phyloP scores from a whole-genome alignment of 2,888 invertebrate species.

The Yponomeuta evonymella region DNA sequence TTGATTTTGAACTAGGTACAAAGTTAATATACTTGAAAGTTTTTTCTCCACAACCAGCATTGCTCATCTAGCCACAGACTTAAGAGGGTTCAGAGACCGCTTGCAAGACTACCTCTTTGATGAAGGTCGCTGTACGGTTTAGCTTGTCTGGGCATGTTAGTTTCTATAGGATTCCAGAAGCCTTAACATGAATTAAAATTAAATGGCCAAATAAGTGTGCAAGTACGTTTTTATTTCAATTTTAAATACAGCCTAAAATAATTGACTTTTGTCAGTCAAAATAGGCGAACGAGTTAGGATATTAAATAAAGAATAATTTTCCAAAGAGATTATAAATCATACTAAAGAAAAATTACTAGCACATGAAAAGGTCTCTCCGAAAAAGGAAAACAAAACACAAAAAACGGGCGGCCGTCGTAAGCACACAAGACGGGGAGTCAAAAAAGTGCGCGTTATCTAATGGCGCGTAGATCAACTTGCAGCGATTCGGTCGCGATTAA shows the following conservation, averaged over 20 bases:
- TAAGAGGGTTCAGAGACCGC: background rate
- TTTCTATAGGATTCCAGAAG: background rate
- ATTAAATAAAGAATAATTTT: too few relatives aligned
- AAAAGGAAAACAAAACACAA: slow-evolving; percentile 8
- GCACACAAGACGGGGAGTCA: slow-evolving; percentile 29
- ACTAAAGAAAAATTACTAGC: too few relatives aligned
- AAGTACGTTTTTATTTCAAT: background rate
- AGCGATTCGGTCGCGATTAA: slow-evolving; percentile 59
- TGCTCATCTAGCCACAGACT: background rate
- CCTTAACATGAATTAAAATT: background rate
- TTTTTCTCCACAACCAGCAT: background rate
- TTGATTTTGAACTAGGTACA: background rate
- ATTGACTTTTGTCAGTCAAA: too few relatives aligned
- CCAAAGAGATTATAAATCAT: too few relatives aligned
- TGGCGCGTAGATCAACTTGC: slow-evolving; percentile 46
- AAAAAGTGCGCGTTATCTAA: slow-evolving; percentile 51
- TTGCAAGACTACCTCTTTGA: background rate
- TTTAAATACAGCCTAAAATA: background rate
- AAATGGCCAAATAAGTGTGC: background rate
- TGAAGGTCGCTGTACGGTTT: background rate
- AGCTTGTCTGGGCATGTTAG: slow-evolving; percentile 1
- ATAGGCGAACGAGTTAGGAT: too few relatives aligned
- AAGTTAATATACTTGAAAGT: background rate
- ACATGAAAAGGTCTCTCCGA: background rate
- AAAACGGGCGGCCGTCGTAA: slow-evolving; percentile 13